Percentiles rank a stretch among this genome's conserved stretches.
phyloP scores from a whole-genome alignment of 2,797 vertebrate species.

The Masticophis lateralis region DNA sequence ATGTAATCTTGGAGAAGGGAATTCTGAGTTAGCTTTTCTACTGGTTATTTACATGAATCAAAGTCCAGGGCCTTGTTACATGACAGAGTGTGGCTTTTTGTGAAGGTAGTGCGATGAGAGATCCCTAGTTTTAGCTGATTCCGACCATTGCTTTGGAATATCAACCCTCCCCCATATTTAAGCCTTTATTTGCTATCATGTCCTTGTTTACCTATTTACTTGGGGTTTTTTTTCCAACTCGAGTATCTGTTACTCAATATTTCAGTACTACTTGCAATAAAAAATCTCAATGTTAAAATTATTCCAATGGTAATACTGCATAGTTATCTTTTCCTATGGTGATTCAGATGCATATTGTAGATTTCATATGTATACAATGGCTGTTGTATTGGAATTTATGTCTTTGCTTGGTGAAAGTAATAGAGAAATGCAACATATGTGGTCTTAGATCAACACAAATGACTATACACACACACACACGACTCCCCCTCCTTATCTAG shows the following conservation, averaged over 20 bases:
- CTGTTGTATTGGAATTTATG: neutral
- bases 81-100: neutral
- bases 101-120: neutral
- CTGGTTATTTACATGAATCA: neutral
- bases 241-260: neutral
- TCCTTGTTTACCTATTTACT: constrained; percentile 3
- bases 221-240: neutral
- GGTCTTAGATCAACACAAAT: neutral
- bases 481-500: neutral
- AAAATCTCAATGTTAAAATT: neutral
- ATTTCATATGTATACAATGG: neutral
- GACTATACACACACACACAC: no score
- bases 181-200: neutral
- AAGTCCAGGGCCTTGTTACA: constrained; percentile 3
- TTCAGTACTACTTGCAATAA: neutral
- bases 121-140: neutral
- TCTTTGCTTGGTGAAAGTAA: neutral
- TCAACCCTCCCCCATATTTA: neutral
- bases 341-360: neutral
- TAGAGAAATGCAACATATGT: neutral
- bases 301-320: neutral
- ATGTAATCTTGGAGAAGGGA: neutral
- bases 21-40: neutral
- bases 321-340: neutral
- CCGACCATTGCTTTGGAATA: neutral